These are phyloP conservation scores for Microcebus griseorufus DNA, from an alignment of 2,113 vertebrate genomes.

Conservation along the genomic window DNA sequence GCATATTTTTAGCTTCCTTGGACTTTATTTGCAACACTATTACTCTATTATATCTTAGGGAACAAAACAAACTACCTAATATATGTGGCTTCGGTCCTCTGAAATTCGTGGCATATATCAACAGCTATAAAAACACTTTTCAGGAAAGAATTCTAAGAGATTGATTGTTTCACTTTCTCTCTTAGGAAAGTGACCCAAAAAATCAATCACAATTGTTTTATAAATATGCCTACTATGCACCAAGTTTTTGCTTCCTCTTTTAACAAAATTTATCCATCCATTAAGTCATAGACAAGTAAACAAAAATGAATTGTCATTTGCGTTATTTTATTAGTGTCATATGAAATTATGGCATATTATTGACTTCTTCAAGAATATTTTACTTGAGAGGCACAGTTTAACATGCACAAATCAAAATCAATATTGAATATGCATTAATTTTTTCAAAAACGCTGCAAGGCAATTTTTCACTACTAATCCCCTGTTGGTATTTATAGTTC, in stretches of 20 bases:
- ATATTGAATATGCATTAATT: slow-evolving; percentile 84
- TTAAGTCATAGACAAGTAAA: slow-evolving; percentile 87
- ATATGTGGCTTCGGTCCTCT: slow-evolving; percentile 49
- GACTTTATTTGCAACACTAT: background rate
- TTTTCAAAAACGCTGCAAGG: slow-evolving; percentile 83
- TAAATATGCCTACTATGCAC: slow-evolving; percentile 87
- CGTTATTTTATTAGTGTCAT: slow-evolving; percentile 88
- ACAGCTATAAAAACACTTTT: slow-evolving; percentile 81
- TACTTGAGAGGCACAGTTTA: slow-evolving; percentile 84
- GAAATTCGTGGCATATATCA: slow-evolving; percentile 74
- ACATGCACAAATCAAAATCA: slow-evolving; percentile 86
- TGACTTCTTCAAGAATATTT: slow-evolving; percentile 85
- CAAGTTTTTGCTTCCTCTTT: slow-evolving; percentile 76
- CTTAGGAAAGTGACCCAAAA: slow-evolving; percentile 80
- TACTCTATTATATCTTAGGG: slow-evolving; percentile 25
- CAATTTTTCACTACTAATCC: slow-evolving; percentile 81
- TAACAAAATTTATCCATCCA: slow-evolving; percentile 85
- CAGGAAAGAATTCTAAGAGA: slow-evolving; percentile 80
- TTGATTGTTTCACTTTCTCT: slow-evolving; percentile 81
- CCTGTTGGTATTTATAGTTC: slow-evolving; percentile 75
- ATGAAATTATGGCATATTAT: slow-evolving; percentile 86
- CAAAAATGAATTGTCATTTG: slow-evolving; percentile 88
- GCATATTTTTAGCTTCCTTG: slow-evolving; percentile 69
- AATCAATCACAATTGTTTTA: slow-evolving; percentile 89
- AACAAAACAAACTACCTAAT: slow-evolving; percentile 60